A percentile compares a stretch with the other conserved stretches of the same genome.
Evolutionary conservation across 1,140 invertebrate species (phyloP).

Genomic region (Gryon sp.): DNA sequence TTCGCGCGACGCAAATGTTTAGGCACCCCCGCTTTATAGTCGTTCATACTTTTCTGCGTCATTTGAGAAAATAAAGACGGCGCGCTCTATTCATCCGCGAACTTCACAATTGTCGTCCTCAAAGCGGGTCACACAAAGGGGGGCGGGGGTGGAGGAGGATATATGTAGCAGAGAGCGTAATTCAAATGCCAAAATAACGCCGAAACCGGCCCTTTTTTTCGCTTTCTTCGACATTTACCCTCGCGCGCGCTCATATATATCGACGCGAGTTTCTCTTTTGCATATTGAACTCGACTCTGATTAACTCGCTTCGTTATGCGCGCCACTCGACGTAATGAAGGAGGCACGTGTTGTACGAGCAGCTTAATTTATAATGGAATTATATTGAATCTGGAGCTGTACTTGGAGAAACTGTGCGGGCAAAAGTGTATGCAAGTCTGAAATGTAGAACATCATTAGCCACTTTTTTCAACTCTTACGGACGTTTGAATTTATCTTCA

Average conservation of each 20-base stretch:
- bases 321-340: constrained; percentile 60
- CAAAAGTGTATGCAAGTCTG: constrained; percentile 54
- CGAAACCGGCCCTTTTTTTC: constrained; percentile 27
- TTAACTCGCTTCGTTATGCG: constrained; percentile 60
- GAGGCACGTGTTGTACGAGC: constrained; percentile 59
- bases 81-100: constrained; percentile 31
- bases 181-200: constrained; percentile 14
- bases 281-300: constrained; percentile 57
- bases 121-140: no score
- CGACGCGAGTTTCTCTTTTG: constrained; percentile 61
- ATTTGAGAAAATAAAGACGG: constrained; percentile 52
- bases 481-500: constrained; percentile 31
- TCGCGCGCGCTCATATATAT: constrained; percentile 33
- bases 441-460: constrained; percentile 62
- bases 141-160: not conserved
- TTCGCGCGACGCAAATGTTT: constrained; percentile 59
- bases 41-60: constrained; percentile 61
- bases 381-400: constrained; percentile 60
- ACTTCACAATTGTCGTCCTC: not conserved
- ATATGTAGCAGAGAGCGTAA: not conserved
- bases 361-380: constrained; percentile 63
- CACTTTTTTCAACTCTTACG: constrained; percentile 57
- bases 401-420: constrained; percentile 58
- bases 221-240: constrained; percentile 21
- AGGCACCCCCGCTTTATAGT: constrained; percentile 33